Evolutionary conservation across 2,113 vertebrate species (phyloP).

Genomic region (Leptocoma aspasia): DNA sequence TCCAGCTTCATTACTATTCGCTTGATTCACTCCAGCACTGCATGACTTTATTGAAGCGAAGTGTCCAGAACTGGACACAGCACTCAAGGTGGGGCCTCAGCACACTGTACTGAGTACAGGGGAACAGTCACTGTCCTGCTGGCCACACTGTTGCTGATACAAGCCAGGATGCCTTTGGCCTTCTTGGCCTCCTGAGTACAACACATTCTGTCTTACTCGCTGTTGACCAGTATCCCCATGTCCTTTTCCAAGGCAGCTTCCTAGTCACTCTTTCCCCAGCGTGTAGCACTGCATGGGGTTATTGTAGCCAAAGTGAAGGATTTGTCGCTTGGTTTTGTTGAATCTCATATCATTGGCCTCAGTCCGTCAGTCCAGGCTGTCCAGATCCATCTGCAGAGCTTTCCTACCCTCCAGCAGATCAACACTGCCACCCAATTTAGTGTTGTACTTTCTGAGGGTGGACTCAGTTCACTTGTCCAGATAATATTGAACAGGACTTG

Average conservation of each 20-base stretch:
- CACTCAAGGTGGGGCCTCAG: not conserved
- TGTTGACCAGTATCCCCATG: not conserved
- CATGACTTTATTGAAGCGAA: not conserved
- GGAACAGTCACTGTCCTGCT: not conserved
- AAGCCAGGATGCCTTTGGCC: not conserved
- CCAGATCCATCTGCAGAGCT: not conserved
- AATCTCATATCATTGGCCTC: not conserved
- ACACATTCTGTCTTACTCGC: not conserved
- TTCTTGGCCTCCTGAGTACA: not conserved
- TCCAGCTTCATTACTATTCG: not conserved
- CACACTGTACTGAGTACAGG: not conserved
- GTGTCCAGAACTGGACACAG: not conserved
- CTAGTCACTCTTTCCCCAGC: not conserved
- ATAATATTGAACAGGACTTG: not conserved
- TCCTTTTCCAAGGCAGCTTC: not conserved
- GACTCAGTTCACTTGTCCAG: not conserved
- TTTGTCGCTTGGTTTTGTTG: not conserved
- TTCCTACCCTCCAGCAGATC: not conserved
- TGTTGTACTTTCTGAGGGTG: not conserved
- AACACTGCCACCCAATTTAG: not conserved
- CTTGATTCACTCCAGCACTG: not conserved
- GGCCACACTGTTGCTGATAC: not conserved
- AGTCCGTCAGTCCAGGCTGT: not conserved
- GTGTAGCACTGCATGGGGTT: too few relatives aligned
- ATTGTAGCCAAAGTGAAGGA: not conserved